Percentiles rank a stretch among this genome's conserved stretches.
Conservation (phyloP, 1,140 invertebrate species). For the Magallana angulata region DNA sequence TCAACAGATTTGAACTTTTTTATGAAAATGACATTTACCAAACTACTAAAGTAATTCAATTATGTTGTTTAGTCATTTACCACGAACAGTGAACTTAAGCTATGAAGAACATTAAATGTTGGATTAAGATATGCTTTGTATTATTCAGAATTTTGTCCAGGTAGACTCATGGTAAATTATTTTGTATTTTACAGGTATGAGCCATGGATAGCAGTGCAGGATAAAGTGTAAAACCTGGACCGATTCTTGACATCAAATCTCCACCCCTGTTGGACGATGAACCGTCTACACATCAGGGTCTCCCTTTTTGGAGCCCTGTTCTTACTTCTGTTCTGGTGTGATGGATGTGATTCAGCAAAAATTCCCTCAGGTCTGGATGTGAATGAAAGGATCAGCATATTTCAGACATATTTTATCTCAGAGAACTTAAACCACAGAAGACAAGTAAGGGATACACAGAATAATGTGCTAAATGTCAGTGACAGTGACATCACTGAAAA, state of each 20-base stretch:
- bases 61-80: no score
- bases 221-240: background rate
- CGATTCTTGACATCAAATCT: background rate
- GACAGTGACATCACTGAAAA: background rate
- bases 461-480: background rate
- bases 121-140: no score
- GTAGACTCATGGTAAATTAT: no score
- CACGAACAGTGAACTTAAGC: no score
- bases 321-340: conserved; percentile 1
- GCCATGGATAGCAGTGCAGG: background rate
- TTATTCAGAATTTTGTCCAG: no score
- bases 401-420: background rate
- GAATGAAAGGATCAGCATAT: background rate
- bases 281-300: background rate
- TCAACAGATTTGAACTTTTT: no score
- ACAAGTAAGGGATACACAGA: background rate
- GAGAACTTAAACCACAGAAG: background rate
- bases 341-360: background rate
- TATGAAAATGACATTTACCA: no score
- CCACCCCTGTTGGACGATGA: background rate
- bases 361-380: background rate
- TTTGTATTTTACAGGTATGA: background rate
- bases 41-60: no score
- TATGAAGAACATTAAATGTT: no score
- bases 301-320: background rate